Base-by-base conservation (phyloP, 2,113 vertebrate species). In the Myotis yumanensis region DNA sequence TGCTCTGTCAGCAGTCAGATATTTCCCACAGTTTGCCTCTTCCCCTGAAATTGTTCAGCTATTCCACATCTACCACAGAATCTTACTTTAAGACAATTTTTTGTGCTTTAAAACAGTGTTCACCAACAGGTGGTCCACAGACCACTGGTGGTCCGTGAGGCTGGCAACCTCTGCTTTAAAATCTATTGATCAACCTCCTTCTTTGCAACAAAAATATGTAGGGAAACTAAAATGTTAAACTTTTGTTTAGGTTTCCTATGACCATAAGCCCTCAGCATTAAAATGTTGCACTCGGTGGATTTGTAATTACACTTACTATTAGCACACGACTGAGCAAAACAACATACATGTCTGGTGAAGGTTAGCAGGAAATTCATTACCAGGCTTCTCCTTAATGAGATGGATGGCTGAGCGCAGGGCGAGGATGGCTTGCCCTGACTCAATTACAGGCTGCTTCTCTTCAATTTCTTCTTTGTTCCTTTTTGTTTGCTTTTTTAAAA, bases 101-200 rank as follows among this genome's bases (percentile, higher is more conserved):
- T 68, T n/a, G 25, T 62, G 59, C 23, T 62, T 28, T 62, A 62
- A 62, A 62, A 62, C 59, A 62, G 3, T 4, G 4, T 25, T 62
- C 59, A 62, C 59, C 4, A 62, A 11, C 59, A 25, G 9, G 23
- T 59, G 22, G 57, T 57, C 54, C 20, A 3, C 54, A 57, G 54
- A 57, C 7, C 54, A 23, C 54, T 22, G 57, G 7, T 62, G 59
- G 59, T 62, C 23, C 59, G 0, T 28, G 59, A 62, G 25, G 25
- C 25, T 62, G 59, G 59, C 4, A 11, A 62, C 59, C 1, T 1
- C 59, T 79, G 59, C 52, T 91, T 79, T 71, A 95, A 83, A 90
- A 76, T 43, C 57, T 85, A 88, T 43, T 72, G 69, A 73, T 75
- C 48, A 46, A 64, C 48, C 88, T 40, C 71, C 75, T 95, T 86